phyloP scores from a whole-genome alignment of 2,113 vertebrate species.

The Manacus vitellinus region DNA sequence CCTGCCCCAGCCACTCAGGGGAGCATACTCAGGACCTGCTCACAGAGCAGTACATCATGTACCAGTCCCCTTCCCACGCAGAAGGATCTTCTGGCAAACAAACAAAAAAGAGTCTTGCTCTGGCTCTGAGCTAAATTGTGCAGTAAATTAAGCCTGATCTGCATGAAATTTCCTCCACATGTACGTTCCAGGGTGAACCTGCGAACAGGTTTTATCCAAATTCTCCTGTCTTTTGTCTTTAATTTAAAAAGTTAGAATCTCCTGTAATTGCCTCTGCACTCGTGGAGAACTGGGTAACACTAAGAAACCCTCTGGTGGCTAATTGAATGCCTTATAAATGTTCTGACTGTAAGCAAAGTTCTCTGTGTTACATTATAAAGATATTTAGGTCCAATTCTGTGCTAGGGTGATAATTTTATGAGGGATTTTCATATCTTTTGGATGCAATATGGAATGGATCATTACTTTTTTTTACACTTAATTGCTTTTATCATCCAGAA shows the following conservation, averaged over 20 bases:
- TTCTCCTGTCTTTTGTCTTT: conserved; percentile 24
- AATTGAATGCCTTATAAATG: conserved; percentile 21
- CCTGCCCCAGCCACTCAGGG: rapidly evolving
- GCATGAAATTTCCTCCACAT: neutral
- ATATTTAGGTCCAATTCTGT: conserved; percentile 42
- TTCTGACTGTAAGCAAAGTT: conserved; percentile 31
- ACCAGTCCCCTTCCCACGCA: neutral
- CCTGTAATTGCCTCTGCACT: conserved; percentile 34
- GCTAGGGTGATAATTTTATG: conserved; percentile 39
- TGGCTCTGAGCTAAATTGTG: neutral
- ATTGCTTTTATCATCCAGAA: conserved; percentile 61
- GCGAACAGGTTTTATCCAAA: neutral
- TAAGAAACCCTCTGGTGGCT: neutral
- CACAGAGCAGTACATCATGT: neutral
- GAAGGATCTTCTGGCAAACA: neutral
- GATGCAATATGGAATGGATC: conserved; percentile 22
- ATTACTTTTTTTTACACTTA: conserved; percentile 57
- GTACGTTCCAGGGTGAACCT: neutral
- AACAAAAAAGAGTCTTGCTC: neutral
- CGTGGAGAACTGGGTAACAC: neutral
- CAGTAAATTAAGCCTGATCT: neutral
- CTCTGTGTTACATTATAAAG: conserved; percentile 40
- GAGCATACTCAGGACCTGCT: neutral
- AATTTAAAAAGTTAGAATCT: conserved; percentile 37
- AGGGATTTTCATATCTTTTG: conserved; percentile 48